Conservation (phyloP, 2,888 invertebrate species). For the Caenorhabditis drosophilae region DNA sequence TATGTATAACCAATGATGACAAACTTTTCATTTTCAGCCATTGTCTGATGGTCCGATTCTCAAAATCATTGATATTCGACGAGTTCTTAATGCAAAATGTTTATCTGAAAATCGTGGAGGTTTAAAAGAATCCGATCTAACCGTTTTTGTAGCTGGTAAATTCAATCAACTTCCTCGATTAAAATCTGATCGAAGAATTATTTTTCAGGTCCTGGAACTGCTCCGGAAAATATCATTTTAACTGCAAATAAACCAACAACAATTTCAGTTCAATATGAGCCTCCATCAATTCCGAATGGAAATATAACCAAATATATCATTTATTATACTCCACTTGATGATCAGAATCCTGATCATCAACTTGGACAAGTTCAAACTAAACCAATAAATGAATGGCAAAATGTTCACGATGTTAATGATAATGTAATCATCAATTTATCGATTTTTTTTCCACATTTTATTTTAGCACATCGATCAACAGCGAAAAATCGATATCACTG, state of each 20-base stretch:
- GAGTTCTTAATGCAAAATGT: conserved; percentile 56
- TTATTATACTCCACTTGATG: conserved; percentile 67
- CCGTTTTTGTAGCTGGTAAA: conserved; percentile 59
- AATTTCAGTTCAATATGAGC: conserved; percentile 63
- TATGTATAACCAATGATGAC: neutral
- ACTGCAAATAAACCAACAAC: conserved; percentile 62
- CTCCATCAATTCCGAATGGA: conserved; percentile 66
- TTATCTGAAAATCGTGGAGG: conserved; percentile 66
- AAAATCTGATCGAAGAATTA: neutral
- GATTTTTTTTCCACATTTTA: neutral
- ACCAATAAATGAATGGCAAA: conserved; percentile 65
- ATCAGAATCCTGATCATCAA: conserved; percentile 62
- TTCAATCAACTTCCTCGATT: conserved; percentile 2
- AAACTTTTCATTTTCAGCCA: conserved; percentile 45
- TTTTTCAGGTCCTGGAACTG: conserved; percentile 59
- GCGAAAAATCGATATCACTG: conserved; percentile 52
- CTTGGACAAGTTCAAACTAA: conserved; percentile 66
- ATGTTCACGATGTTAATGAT: conserved; percentile 54
- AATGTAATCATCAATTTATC: conserved; percentile 4
- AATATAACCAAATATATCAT: conserved; percentile 66
- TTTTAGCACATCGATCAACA: conserved; percentile 20
- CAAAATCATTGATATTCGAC: conserved; percentile 57
- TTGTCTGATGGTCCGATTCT: conserved; percentile 58
- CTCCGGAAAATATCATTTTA: conserved; percentile 63
- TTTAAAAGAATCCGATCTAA: conserved; percentile 56